Evolutionary conservation across 2,888 invertebrate genomes (phyloP), one percentile per base, ranked within the genome.

Genomic region (Cryptosula pallasiana): DNA sequence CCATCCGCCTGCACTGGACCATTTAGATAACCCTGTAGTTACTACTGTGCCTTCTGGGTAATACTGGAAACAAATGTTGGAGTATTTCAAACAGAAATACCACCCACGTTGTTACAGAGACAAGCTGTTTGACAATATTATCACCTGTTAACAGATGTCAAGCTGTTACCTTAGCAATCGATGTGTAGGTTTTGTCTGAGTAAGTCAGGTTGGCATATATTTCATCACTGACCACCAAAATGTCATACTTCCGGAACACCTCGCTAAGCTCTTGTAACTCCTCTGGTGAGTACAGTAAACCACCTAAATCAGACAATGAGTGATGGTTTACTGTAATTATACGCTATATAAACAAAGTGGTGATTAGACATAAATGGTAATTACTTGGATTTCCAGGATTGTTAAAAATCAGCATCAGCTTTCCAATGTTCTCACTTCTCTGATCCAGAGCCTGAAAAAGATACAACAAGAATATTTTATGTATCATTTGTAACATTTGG

Each of bases 1-100:
- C 84, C 84, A 84, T 1, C 84, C 84, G 9, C 84, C 84, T 63
- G 81, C 81, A 74, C 83, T 80, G n/a, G 83, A 81, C 83, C 84
- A 84, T 75, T 84, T 84, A n/a, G 84, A 84, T 71, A 84, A 71
- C 1, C 84, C 84, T 3, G 72, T 35, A 20, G 81, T 80, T 23
- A 84, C 70, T 9, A 84, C 78, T 1, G 83, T 83, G 20, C 84
- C 83, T 72, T 84, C 84, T 29, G 83, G 83, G 73, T 84, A 84
- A 45, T 77, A 77, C 83, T 84, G 76, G 9, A 75, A 74, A 34
- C 58, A n/a, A n/a, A n/a, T n/a, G n/a, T n/a, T n/a, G n/a, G n/a
- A n/a, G n/a, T n/a, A n/a, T n/a, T n/a, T n/a, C n/a, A n/a, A n/a
- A n/a, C n/a, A n/a, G n/a, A n/a, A n/a, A n/a, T 35, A 20, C 71